Evolutionary conservation across 2,888 invertebrate species (phyloP), one percentile per base, ranked within the genome.

Genomic region (Troides oblongomaculatus): DNA sequence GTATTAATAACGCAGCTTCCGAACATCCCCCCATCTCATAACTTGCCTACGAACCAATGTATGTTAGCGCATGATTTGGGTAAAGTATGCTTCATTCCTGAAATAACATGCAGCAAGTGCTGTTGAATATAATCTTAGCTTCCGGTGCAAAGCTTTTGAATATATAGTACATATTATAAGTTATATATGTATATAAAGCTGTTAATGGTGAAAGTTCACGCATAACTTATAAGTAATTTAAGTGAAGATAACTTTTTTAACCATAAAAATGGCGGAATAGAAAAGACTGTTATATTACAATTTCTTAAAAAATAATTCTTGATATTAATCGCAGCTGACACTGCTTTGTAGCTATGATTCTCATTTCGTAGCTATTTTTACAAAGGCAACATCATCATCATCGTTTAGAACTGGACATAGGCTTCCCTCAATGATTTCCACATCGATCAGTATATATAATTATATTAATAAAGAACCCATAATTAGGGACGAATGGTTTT

Each of bases 321-420:
- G 12, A 39, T 61, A 43, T 61, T 61, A 43, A 61, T 43, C 39
- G 61, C 1, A 43, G 39, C 2, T 43, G n/a, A 61, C 43, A 61
- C 21, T 43, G 43, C 21, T 39, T 39, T n/a, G 21, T n/a, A 39
- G 43, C 39, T 21, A 39, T 39, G 39, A n/a, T 10, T 18, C 21
- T 61, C 61, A n/a, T 61, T 66, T 60, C 53, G 50, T 39, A 65
- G 43, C 23, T 17, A 17, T 59, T 12, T 59, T 30, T 65, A 23
- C 18, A 43, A 65, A 58, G 43, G 17, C 3, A 25, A 57, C 10
- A 39, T 8, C 10, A 39, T 30, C 30, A 30, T 30, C 30, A 30
- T 30, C 30, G 30, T 30, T 3, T 3, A 30, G 5, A 4, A 5
- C 30, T 30, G 30, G 30, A 30, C 30, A 30, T 30, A 5, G 30